A percentile compares a stretch with the other conserved stretches of the same genome.
phyloP scores from a whole-genome alignment of 2,888 invertebrate species.

The Latrodectus elegans region DNA sequence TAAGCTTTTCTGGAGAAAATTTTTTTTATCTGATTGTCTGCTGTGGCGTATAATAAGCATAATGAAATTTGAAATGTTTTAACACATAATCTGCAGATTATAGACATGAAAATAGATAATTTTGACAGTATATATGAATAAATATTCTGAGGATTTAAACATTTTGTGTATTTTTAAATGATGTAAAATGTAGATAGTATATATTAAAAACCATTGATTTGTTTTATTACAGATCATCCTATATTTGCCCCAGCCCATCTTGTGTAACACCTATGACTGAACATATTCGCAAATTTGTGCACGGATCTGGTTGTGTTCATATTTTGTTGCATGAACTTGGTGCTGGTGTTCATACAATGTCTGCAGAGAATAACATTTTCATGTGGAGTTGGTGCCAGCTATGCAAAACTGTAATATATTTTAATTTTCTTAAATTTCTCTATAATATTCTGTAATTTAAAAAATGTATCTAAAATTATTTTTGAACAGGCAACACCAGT shows the following conservation, averaged over 20 bases:
- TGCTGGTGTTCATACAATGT: conserved; percentile 58
- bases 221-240: conserved; percentile 74
- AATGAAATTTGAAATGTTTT: no score
- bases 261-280: conserved; percentile 90
- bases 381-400: conserved; percentile 90
- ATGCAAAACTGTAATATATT: conserved; percentile 76
- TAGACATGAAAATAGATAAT: no score
- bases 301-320: conserved; percentile 90
- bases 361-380: conserved; percentile 77
- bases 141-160: no score
- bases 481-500: conserved; percentile 81
- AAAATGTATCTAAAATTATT: not conserved
- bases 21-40: no score
- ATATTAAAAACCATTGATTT: no score
- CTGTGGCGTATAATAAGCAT: no score
- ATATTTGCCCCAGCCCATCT: conserved; percentile 77
- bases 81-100: no score
- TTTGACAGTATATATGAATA: no score
- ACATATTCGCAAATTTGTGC: conserved; percentile 92
- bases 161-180: no score
- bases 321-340: conserved; percentile 80
- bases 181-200: no score
- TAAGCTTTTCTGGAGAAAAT: no score
- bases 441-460: not conserved
- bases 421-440: not conserved